phyloP scores from a whole-genome alignment of 2,113 vertebrate genomes.

The Girardinichthys multiradiatus region DNA sequence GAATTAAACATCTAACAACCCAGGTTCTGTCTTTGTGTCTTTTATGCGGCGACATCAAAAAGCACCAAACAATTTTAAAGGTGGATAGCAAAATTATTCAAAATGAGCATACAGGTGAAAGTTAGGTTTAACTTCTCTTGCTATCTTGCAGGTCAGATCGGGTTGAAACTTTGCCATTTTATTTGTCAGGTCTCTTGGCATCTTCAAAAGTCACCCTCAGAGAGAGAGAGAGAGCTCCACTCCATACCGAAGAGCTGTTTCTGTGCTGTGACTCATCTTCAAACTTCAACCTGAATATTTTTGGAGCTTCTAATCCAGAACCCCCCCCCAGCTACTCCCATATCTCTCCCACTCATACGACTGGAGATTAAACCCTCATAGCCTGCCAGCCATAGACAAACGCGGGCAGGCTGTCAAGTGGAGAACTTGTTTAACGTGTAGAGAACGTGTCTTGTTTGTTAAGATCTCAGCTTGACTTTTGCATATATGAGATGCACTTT shows the following conservation, averaged over 20 bases:
- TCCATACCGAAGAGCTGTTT: constrained; percentile 39
- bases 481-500: background rate
- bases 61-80: no score
- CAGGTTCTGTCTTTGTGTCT: background rate
- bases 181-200: background rate
- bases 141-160: constrained; percentile 1
- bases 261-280: constrained; percentile 64
- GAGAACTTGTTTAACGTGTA: constrained; percentile 34
- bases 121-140: background rate
- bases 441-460: constrained; percentile 3
- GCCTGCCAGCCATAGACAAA: constrained; percentile 40
- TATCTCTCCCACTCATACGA: constrained; percentile 64
- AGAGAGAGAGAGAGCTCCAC: constrained; percentile 6
- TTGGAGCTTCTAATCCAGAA: constrained; percentile 70
- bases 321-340: constrained; percentile 49
- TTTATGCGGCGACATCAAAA: constrained; percentile 6
- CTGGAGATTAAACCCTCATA: constrained; percentile 33
- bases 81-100: background rate
- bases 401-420: constrained; percentile 47
- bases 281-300: constrained; percentile 65
- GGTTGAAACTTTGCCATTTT: background rate
- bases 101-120: background rate
- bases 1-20: background rate
- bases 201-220: constrained; percentile 9
- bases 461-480: background rate